A percentile compares a stretch with the other conserved stretches of the same genome.
Evolutionary conservation across 2,113 vertebrate genomes (phyloP).

Genomic region (Trematocara variabile): DNA sequence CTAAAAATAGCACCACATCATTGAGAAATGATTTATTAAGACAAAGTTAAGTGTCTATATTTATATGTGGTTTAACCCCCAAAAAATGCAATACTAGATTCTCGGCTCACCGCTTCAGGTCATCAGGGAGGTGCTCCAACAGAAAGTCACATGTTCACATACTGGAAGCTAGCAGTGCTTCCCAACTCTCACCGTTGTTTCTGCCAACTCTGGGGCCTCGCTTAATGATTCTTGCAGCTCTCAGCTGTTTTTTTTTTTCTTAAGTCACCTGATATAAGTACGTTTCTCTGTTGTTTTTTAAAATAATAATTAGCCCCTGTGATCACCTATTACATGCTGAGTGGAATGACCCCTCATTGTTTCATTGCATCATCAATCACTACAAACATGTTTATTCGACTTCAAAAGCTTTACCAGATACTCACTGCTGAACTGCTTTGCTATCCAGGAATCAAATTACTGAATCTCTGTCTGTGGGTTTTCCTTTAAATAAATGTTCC

Average conservation of each 20-base stretch:
- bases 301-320: conserved; percentile 1
- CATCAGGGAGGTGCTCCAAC: background rate
- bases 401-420: background rate
- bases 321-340: background rate
- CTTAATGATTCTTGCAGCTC: conserved; percentile 18
- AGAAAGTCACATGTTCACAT: conserved; percentile 25
- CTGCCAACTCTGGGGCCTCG: conserved; percentile 21
- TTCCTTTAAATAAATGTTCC: background rate
- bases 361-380: conserved; percentile 1
- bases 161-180: conserved; percentile 45
- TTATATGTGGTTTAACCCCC: background rate
- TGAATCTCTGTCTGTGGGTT: background rate
- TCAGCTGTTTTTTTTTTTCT: background rate
- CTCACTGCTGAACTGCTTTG: background rate
- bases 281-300: background rate
- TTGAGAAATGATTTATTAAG: background rate
- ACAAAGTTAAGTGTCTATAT: background rate
- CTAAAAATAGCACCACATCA: background rate
- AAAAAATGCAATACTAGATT: background rate
- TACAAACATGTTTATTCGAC: background rate
- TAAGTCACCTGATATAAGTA: background rate
- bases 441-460: background rate
- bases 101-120: background rate
- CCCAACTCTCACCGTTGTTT: background rate
- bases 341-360: background rate